Conservation (phyloP, 2,113 vertebrate genomes). For the Psittacara wagleri region DNA sequence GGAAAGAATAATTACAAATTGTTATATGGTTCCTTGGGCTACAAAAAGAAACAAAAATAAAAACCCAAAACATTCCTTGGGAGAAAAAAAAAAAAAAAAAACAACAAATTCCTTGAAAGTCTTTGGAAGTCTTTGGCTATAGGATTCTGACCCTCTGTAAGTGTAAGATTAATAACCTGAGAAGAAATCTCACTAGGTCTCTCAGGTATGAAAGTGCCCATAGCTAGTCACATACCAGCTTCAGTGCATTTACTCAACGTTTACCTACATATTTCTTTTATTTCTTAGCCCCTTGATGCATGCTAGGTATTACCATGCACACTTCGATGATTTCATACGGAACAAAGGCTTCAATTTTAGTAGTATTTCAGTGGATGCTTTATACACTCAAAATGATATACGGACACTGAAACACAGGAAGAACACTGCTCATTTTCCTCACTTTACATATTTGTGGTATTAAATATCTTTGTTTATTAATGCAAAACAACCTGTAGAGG, state of each 20-base stretch:
- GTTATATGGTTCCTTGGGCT: neutral
- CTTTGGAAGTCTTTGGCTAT: neutral
- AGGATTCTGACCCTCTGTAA: neutral
- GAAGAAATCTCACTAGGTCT: neutral
- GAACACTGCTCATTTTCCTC: neutral
- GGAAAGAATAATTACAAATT: neutral
- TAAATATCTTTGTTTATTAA: neutral
- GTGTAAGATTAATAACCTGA: neutral
- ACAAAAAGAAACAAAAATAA: neutral
- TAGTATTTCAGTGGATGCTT: neutral
- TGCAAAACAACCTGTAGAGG: neutral
- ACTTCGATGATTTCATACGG: neutral
- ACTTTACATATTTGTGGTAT: neutral
- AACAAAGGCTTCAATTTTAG: neutral
- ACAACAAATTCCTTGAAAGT: neutral
- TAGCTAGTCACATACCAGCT: neutral
- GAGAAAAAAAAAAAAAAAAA: too few species aligned
- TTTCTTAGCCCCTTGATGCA: neutral
- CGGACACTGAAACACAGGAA: neutral
- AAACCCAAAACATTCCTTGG: neutral
- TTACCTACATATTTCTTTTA: neutral
- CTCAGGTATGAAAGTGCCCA: neutral
- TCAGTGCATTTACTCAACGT: neutral
- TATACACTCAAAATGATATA: neutral
- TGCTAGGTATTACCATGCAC: neutral